These are phyloP conservation scores for Whitmania pigra DNA, from an alignment of 1,140 invertebrate species.

Conservation along the genomic window DNA sequence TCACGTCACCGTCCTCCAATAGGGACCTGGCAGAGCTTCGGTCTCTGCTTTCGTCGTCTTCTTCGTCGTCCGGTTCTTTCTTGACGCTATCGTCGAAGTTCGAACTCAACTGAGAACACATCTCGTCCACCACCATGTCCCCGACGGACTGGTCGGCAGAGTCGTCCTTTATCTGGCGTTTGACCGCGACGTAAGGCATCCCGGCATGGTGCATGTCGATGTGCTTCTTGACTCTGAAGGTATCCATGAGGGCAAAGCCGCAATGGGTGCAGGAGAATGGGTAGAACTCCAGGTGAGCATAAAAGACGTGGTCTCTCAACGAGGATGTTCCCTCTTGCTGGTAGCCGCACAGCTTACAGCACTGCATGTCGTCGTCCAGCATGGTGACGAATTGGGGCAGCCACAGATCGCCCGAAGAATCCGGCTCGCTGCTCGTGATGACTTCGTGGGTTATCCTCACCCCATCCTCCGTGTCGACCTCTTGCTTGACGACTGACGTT, in stretches of 20 bases:
- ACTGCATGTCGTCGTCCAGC: constrained; percentile 9
- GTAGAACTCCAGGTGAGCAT: constrained; percentile 22
- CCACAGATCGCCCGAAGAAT: constrained; percentile 10
- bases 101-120: neutral
- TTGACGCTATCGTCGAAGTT: neutral
- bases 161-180: constrained; percentile 11
- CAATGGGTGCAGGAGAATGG: constrained; percentile 22
- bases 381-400: constrained; percentile 18
- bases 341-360: constrained; percentile 21
- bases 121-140: constrained; percentile 15
- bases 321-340: constrained; percentile 20
- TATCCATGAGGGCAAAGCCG: constrained; percentile 17
- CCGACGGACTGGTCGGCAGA: neutral
- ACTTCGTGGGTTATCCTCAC: neutral
- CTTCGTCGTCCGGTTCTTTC: neutral
- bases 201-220: constrained; percentile 18
- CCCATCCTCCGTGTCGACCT: neutral
- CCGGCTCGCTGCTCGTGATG: neutral
- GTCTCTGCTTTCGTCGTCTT: neutral
- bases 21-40: neutral
- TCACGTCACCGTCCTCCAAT: neutral
- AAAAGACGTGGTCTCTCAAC: constrained; percentile 17
- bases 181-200: neutral
- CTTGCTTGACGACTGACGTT: neutral
- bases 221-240: constrained; percentile 21